A percentile compares a stretch with the other conserved stretches of the same genome.
Evolutionary conservation across 2,113 vertebrate species (phyloP).

Genomic region (Tauraco erythrolophus): DNA sequence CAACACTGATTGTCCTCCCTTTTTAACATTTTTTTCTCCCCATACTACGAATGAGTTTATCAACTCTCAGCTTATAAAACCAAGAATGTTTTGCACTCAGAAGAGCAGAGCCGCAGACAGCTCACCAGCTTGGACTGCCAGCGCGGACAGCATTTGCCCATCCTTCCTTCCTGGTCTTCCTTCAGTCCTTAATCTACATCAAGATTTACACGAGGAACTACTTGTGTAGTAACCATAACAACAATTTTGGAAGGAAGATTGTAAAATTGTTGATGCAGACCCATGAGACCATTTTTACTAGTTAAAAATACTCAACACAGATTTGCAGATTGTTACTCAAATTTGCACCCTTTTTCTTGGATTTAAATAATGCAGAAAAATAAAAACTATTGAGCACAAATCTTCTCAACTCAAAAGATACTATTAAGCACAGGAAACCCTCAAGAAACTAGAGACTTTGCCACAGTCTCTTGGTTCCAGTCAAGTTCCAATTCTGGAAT

Average conservation of each 20-base stretch:
- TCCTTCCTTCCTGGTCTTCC: not conserved
- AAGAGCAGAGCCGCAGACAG: not conserved
- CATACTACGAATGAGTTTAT: not conserved
- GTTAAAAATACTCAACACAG: not conserved
- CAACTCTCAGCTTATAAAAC: not conserved
- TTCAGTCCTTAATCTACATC: not conserved
- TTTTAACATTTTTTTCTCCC: not conserved
- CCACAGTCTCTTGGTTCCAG: not conserved
- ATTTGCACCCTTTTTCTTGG: not conserved
- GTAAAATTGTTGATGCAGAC: not conserved
- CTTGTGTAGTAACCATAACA: not conserved
- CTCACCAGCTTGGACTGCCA: not conserved
- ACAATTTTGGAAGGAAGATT: not conserved
- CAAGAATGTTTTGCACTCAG: not conserved
- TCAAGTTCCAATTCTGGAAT: not conserved
- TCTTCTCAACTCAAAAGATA: not conserved
- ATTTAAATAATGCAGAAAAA: not conserved
- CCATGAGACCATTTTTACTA: not conserved
- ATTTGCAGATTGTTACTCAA: not conserved
- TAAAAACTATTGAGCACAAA: not conserved
- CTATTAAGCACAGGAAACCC: not conserved
- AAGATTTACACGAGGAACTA: not conserved
- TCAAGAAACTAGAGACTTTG: not conserved
- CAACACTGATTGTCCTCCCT: not conserved
- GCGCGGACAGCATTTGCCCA: rapidly evolving